Percentiles rank a stretch among this genome's conserved stretches.
phyloP scores from a whole-genome alignment of 2,888 invertebrate genomes.

The Scaptomyza cyrtandrae region DNA sequence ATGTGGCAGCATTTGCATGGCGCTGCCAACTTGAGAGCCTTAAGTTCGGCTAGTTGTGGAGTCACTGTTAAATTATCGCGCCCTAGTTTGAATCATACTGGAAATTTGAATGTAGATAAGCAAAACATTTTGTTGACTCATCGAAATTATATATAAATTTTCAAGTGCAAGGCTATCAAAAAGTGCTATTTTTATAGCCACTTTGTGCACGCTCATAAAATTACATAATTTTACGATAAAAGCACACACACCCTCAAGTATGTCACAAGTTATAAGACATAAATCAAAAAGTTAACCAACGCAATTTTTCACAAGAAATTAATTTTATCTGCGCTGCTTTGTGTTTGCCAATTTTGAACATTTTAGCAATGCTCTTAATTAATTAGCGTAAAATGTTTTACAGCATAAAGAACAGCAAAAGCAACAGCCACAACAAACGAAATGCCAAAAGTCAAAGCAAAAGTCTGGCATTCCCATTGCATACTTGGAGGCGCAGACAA shows the following conservation, averaged over 20 bases:
- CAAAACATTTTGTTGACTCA: background rate
- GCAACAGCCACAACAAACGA: slow-evolving; percentile 2
- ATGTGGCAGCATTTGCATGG: slow-evolving; percentile 17
- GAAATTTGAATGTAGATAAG: slow-evolving; percentile 34
- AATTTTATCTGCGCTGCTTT: slow-evolving; percentile 61
- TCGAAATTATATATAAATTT: background rate
- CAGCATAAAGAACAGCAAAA: slow-evolving; percentile 7
- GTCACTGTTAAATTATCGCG: slow-evolving; percentile 22
- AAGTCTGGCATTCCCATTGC: slow-evolving; percentile 56
- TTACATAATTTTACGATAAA: slow-evolving; percentile 23
- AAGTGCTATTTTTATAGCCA: slow-evolving; percentile 37
- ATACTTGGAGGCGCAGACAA: slow-evolving; percentile 47
- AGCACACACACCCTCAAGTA: slow-evolving; percentile 6
- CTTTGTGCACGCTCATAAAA: slow-evolving; percentile 29
- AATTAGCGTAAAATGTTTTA: slow-evolving; percentile 64
- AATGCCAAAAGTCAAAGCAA: slow-evolving; percentile 36
- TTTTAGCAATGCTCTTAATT: slow-evolving; percentile 56
- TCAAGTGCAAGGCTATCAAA: slow-evolving; percentile 16
- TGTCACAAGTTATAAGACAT: slow-evolving; percentile 27
- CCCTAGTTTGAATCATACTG: slow-evolving; percentile 24
- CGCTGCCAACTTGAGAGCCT: slow-evolving; percentile 31
- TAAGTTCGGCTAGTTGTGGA: slow-evolving; percentile 36
- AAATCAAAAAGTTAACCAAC: slow-evolving; percentile 56
- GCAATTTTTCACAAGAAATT: slow-evolving; percentile 58
- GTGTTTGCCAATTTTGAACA: slow-evolving; percentile 40